A percentile compares a stretch with the other conserved stretches of the same genome.
Evolutionary conservation across 2,797 vertebrate genomes (phyloP).

Genomic region (Microcaecilia unicolor): DNA sequence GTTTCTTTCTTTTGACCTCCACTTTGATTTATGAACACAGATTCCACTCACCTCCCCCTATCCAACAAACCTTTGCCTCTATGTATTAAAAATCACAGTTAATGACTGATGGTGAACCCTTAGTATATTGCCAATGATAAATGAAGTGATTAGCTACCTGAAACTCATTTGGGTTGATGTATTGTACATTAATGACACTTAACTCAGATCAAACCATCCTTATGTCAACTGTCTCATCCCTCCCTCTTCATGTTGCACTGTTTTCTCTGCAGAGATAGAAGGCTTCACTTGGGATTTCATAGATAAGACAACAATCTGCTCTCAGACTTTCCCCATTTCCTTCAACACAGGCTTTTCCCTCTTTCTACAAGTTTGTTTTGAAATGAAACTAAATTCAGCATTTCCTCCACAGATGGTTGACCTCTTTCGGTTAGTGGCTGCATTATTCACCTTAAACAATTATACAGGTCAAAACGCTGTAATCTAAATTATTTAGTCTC

Average conservation of each 20-base stretch:
- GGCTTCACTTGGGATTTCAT: constrained; percentile 45
- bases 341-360: constrained; percentile 49
- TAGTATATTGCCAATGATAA: too few species aligned
- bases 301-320: constrained; percentile 54
- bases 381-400: constrained; percentile 69
- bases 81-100: too few species aligned
- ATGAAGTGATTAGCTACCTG: too few species aligned
- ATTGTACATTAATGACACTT: constrained; percentile 27
- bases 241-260: constrained; percentile 42
- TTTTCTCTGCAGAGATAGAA: constrained; percentile 45
- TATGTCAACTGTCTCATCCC: constrained; percentile 32
- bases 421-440: constrained; percentile 66
- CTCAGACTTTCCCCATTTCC: constrained; percentile 57
- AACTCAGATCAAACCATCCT: constrained; percentile 32
- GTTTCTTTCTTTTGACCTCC: too few species aligned
- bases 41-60: too few species aligned
- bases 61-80: too few species aligned
- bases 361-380: constrained; percentile 70
- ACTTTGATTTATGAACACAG: too few species aligned
- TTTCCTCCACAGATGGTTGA: constrained; percentile 73
- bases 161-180: too few species aligned
- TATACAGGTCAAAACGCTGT: constrained; percentile 63
- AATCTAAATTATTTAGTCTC: constrained; percentile 77
- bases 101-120: too few species aligned
- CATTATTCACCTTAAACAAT: constrained; percentile 71